phyloP scores from a whole-genome alignment of 2,797 vertebrate genomes.

The Acrocephalus scirpaceus region DNA sequence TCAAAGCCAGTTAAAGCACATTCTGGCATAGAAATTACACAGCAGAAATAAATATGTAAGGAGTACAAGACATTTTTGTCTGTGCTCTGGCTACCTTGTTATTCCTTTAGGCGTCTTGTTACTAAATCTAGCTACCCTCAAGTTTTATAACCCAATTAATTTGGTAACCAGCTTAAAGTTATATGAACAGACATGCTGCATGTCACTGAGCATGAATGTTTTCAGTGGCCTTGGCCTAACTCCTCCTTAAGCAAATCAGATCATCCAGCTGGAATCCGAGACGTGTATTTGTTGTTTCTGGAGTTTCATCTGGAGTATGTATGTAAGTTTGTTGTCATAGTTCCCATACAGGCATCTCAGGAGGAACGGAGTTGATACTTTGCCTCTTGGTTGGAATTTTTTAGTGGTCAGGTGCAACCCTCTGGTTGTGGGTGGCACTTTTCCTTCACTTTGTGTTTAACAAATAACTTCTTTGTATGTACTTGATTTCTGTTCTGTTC shows the following conservation, averaged over 20 bases:
- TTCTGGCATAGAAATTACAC: neutral
- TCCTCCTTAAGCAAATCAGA: neutral
- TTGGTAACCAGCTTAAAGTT: neutral
- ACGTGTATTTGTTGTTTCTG: neutral
- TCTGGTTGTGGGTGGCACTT: neutral
- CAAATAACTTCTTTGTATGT: neutral
- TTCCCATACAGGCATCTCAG: neutral
- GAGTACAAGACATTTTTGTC: neutral
- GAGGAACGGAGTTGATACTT: neutral
- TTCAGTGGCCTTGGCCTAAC: neutral
- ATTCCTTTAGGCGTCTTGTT: neutral
- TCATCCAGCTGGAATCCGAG: neutral
- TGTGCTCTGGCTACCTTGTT: neutral
- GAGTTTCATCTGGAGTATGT: neutral
- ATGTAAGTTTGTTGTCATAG: neutral
- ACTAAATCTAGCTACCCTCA: neutral
- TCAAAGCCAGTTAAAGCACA: neutral
- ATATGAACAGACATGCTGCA: accelerated
- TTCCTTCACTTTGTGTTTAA: neutral
- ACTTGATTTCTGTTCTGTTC: neutral
- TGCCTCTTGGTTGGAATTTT: neutral
- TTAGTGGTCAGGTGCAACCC: neutral
- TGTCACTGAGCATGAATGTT: neutral
- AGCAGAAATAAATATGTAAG: neutral
- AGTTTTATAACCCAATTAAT: neutral